Base-by-base conservation (phyloP, 2,797 vertebrate species). In the Trachurus trachurus region DNA sequence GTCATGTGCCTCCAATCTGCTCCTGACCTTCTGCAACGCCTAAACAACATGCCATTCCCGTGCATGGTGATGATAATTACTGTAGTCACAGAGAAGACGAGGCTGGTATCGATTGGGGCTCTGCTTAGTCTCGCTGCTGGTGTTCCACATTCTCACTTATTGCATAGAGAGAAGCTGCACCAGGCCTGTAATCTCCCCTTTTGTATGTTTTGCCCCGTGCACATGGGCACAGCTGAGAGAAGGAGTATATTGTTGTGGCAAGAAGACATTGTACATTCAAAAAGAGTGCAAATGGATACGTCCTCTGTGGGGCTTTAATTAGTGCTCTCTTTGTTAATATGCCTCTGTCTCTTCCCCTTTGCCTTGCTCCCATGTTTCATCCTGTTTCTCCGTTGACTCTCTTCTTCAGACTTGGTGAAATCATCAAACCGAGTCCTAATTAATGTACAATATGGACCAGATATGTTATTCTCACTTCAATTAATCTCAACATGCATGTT, bases 1-100 rank as follows among this genome's bases (percentile, higher is more conserved):
- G 7, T 19, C 65, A 63, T 13, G 42, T 74, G 10, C 5, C 60
- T 4, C 15, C 22, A 47, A 37, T 26, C 26, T 39, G 17, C 17
- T 39, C 5, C 39, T 29, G 79, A 79, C 80, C 78, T 74, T 82
- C 73, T 66, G 16, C 52, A 4, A 17, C 61, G 45, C 60, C 65
- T 44, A 26, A 71, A 62, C 71, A 63, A 71, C 68, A 39, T 52
- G 65, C 34, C 66, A 66, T 71, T 85, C 70, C 57, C 76, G 56
- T 9, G 49, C 67, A 81, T 50, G 49, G 61, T 56, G 71, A 81
- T 61, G 78, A 61, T 85, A 82, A 86, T 86, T 76, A 56, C 63
- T 15, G 75, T 49, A 49, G 78, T 73, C 72, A 62, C 29, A 22
- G 26, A 59, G 61, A 80, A 74, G 40, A 52, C 6, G 9, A 63